Evolutionary conservation across 2,113 vertebrate species (phyloP).

Genomic region (Gambusia affinis): DNA sequence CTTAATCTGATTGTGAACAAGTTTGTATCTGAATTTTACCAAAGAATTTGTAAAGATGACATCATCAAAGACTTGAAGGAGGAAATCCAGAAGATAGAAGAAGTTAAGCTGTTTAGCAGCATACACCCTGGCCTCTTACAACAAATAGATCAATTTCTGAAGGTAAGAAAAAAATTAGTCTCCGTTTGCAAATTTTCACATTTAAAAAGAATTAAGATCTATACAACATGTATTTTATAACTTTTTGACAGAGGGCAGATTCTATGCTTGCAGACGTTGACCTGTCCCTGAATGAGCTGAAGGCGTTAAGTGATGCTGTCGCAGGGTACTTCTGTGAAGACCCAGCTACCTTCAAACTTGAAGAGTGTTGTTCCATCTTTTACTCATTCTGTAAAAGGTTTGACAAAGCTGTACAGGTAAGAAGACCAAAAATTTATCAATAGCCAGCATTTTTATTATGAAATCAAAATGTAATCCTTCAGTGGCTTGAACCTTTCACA

Average conservation of each 20-base stretch:
- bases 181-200: too few relatives aligned
- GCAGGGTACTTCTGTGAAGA: slow-evolving; percentile 84
- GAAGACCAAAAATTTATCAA: not conserved
- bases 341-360: slow-evolving; percentile 74
- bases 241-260: slow-evolving; percentile 69
- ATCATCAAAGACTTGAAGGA: slow-evolving; percentile 73
- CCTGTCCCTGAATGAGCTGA: slow-evolving; percentile 58
- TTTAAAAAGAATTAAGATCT: not conserved
- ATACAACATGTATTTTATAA: not conserved
- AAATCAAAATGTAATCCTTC: not conserved
- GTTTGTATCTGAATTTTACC: not conserved
- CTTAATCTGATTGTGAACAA: not conserved
- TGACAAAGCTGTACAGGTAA: slow-evolving; percentile 74
- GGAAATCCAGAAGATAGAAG: slow-evolving; percentile 71
- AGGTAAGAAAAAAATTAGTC: slow-evolving; percentile 48
- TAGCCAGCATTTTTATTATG: not conserved
- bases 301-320: slow-evolving; percentile 62
- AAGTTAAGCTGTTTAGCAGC: slow-evolving; percentile 67
- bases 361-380: slow-evolving; percentile 83
- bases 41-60: slow-evolving; percentile 79
- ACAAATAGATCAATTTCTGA: slow-evolving; percentile 76
- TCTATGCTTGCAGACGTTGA: slow-evolving; percentile 63
- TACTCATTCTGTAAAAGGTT: slow-evolving; percentile 80
- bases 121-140: slow-evolving; percentile 59
- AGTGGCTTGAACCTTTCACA: not conserved